Conservation (phyloP, 2,888 invertebrate species). For the Aspidiotus destructor region DNA sequence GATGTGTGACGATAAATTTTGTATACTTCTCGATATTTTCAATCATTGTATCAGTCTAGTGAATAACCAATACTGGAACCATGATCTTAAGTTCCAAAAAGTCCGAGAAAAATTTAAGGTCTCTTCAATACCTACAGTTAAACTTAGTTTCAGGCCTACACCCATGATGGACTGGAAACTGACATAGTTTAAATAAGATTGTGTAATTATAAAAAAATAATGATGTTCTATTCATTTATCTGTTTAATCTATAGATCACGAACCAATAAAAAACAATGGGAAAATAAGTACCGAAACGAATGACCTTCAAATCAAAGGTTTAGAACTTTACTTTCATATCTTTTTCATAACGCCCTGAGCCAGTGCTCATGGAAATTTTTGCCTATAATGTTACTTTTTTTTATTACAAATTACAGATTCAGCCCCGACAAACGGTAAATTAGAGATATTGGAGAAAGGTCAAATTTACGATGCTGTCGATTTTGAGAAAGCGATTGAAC, state of each 20-base stretch:
- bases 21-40: no score
- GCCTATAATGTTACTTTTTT: background rate
- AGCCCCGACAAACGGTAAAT: slow-evolving; percentile 24
- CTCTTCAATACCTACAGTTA: no score
- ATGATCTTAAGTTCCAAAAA: no score
- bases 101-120: no score
- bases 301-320: slow-evolving; percentile 56
- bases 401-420: background rate
- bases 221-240: slow-evolving; percentile 33
- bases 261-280: slow-evolving; percentile 74
- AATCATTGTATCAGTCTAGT: no score
- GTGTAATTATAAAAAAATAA: no score
- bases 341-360: no score
- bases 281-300: slow-evolving; percentile 65
- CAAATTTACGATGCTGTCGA: slow-evolving; percentile 61
- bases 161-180: no score
- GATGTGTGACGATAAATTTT: no score
- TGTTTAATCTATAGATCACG: slow-evolving; percentile 49
- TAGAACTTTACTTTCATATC: background rate
- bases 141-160: no score
- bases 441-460: slow-evolving; percentile 44
- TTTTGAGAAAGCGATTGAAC: slow-evolving; percentile 78
- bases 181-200: no score
- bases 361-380: background rate
- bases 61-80: no score